Percentiles rank a stretch among this genome's conserved stretches.
Conservation (phyloP, 2,888 invertebrate species). For the Tyria jacobaeae region DNA sequence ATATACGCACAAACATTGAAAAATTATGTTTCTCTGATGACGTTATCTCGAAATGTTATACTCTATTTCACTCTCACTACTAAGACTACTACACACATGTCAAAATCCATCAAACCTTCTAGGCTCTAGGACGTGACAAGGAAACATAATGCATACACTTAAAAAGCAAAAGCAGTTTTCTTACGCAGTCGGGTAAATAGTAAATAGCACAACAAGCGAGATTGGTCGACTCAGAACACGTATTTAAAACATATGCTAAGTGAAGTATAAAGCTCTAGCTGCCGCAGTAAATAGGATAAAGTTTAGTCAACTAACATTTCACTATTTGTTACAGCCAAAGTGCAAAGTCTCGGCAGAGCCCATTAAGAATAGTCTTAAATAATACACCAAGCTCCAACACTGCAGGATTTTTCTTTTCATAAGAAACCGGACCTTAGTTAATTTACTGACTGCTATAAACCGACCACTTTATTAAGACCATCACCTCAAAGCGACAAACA, state of each 20-base stretch:
- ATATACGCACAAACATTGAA: too few relatives aligned
- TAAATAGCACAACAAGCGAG: background rate
- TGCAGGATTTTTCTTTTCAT: too few relatives aligned
- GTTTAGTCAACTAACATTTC: background rate
- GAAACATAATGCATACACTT: too few relatives aligned
- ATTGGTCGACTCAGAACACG: background rate
- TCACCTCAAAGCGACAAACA: conserved; percentile 17
- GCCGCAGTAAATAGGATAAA: background rate
- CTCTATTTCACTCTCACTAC: too few relatives aligned
- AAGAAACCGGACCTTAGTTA: conserved; percentile 9
- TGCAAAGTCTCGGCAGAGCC: too few relatives aligned
- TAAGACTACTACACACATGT: too few relatives aligned
- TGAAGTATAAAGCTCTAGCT: background rate
- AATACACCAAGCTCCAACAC: background rate
- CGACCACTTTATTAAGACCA: conserved; percentile 32
- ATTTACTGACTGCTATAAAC: conserved; percentile 25
- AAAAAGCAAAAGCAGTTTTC: too few relatives aligned
- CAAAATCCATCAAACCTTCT: too few relatives aligned
- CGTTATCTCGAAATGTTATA: too few relatives aligned
- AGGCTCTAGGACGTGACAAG: too few relatives aligned
- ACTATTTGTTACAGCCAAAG: background rate
- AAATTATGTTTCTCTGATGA: too few relatives aligned
- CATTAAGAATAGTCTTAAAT: background rate
- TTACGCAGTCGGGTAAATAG: too few relatives aligned
- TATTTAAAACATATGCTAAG: background rate